Conservation (phyloP, 2,797 vertebrate species). For the Streptopelia turtur region DNA sequence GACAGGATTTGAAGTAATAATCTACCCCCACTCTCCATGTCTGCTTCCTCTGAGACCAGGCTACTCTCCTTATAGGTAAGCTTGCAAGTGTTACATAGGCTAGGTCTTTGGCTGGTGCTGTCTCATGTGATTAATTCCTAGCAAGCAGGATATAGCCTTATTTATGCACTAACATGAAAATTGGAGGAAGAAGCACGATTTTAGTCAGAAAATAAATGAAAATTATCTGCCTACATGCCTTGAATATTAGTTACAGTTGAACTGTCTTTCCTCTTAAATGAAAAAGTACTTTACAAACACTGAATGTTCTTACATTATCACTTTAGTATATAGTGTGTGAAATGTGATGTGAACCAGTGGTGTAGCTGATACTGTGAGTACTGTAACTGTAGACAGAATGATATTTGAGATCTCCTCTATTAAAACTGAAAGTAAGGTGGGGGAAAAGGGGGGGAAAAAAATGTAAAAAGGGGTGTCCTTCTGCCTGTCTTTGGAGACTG, state of each 20-base stretch:
- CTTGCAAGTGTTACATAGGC: not conserved
- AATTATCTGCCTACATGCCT: not conserved
- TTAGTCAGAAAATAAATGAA: not conserved
- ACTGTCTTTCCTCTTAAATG: not conserved
- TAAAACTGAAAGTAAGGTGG: not conserved
- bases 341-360: not conserved
- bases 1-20: not conserved
- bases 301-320: not conserved
- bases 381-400: not conserved
- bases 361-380: not conserved
- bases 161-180: not conserved
- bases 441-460: not conserved
- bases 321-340: not conserved
- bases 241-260: slow-evolving; percentile 4
- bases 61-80: not conserved
- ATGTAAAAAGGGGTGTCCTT: not conserved
- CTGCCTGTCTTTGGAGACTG: not conserved
- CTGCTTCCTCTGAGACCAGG: not conserved
- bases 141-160: not conserved
- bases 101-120: not conserved
- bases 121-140: not conserved
- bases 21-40: not conserved
- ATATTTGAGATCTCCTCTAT: not conserved
- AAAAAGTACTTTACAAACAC: not conserved
- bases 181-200: not conserved